These are phyloP conservation scores for Deilephila porcellus DNA, from an alignment of 2,888 invertebrate species.

Conservation along the genomic window DNA sequence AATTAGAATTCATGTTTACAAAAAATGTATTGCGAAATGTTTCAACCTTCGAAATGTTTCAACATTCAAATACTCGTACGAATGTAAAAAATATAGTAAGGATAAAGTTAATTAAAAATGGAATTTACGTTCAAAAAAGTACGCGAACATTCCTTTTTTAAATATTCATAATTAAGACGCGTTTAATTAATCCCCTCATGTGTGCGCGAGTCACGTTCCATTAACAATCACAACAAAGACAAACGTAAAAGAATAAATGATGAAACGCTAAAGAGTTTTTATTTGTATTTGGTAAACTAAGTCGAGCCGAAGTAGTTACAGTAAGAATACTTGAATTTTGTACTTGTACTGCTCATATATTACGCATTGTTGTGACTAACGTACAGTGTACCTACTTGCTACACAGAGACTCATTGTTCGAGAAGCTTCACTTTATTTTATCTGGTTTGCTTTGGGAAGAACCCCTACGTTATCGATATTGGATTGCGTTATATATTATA, in stretches of 20 bases:
- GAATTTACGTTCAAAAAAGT: too few species aligned
- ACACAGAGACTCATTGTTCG: constrained; percentile 29
- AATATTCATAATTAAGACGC: neutral
- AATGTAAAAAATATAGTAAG: too few species aligned
- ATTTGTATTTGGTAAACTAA: neutral
- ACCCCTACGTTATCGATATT: too few species aligned
- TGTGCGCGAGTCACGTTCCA: neutral
- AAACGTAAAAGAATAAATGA: neutral
- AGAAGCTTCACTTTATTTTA: too few species aligned
- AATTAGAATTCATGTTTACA: too few species aligned
- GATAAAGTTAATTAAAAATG: too few species aligned
- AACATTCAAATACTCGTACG: too few species aligned
- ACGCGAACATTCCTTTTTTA: too few species aligned
- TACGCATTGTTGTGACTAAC: constrained; percentile 39
- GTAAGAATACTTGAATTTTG: constrained; percentile 28
- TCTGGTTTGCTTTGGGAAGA: too few species aligned
- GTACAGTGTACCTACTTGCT: constrained; percentile 1
- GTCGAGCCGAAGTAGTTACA: constrained; percentile 15
- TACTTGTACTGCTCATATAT: constrained; percentile 36
- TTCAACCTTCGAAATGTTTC: too few species aligned
- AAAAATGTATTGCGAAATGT: too few species aligned
- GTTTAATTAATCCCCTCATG: neutral
- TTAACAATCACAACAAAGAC: neutral
- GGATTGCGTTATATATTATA: too few species aligned
- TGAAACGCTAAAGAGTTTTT: constrained; percentile 5